Evolutionary conservation across 2,888 invertebrate species (phyloP).

Genomic region (Trisateles emortualis): DNA sequence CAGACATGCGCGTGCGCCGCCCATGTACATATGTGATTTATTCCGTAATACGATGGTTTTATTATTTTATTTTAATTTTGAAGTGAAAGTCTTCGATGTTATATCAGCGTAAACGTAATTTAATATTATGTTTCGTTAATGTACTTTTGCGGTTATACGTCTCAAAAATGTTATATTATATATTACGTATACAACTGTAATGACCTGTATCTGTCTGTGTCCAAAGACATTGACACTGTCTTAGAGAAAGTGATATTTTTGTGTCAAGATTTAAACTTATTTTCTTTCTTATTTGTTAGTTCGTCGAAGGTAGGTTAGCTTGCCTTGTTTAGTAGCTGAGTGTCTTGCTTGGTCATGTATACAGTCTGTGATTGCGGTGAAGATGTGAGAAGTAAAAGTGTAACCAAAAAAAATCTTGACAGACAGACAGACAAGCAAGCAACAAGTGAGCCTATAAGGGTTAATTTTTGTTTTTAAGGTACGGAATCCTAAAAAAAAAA

Average conservation of each 20-base stretch:
- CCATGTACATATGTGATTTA: constrained; percentile 59
- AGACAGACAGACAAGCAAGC: no score
- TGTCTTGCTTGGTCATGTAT: no score
- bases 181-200: background rate
- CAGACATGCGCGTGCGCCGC: constrained; percentile 68
- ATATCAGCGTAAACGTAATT: constrained; percentile 40
- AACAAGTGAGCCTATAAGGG: no score
- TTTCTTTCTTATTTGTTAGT: no score
- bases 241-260: background rate
- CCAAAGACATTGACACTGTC: no score
- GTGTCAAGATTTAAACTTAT: background rate
- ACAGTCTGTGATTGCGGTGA: no score
- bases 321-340: no score
- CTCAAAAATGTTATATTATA: constrained; percentile 14
- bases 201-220: background rate
- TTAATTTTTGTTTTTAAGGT: no score
- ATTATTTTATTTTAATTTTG: constrained; percentile 23
- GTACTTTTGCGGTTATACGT: constrained; percentile 12
- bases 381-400: no score
- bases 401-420: no score
- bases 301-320: no score
- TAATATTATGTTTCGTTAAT: constrained; percentile 33
- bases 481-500: no score
- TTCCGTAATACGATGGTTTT: constrained; percentile 28
- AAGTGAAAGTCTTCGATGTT: constrained; percentile 54